A percentile compares a stretch with the other conserved stretches of the same genome.
These are phyloP conservation scores for Heliocidaris erythrogramma DNA, from an alignment of 35 echinoderm and acorn worm genomes.

Conservation along the genomic window DNA sequence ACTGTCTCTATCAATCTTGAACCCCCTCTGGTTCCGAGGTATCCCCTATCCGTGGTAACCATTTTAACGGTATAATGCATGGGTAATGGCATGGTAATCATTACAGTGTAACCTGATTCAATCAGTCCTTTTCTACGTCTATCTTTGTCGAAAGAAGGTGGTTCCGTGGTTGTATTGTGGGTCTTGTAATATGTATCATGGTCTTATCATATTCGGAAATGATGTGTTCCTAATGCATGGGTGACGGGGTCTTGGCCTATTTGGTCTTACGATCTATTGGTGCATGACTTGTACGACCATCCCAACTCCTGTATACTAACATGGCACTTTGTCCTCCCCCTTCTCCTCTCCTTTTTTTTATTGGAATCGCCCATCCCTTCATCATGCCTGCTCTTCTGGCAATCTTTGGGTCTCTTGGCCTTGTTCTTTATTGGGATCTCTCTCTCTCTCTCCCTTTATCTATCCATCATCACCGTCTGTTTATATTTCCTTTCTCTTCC, in stretches of 20 bases:
- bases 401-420: background rate
- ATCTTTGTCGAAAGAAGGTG: background rate
- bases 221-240: background rate
- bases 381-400: background rate
- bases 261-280: background rate
- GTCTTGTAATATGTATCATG: background rate
- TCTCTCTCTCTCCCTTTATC: background rate
- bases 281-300: constrained; percentile 8
- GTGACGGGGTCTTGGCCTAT: background rate
- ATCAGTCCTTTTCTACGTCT: background rate
- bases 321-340: background rate
- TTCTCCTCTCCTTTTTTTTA: background rate
- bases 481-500: background rate
- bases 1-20: too few species aligned
- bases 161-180: background rate
- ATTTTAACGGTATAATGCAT: background rate
- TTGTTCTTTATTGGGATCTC: constrained; percentile 1
- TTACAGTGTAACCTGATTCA: background rate
- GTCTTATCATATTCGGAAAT: background rate
- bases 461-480: background rate
- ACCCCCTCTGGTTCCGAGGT: too few species aligned
- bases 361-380: background rate
- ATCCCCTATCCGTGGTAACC: too few species aligned
- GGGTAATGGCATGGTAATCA: background rate
- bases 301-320: constrained; percentile 36